A percentile compares a stretch with the other conserved stretches of the same genome.
Evolutionary conservation across 1,140 invertebrate species (phyloP).

Genomic region (Triops longicaudatus): DNA sequence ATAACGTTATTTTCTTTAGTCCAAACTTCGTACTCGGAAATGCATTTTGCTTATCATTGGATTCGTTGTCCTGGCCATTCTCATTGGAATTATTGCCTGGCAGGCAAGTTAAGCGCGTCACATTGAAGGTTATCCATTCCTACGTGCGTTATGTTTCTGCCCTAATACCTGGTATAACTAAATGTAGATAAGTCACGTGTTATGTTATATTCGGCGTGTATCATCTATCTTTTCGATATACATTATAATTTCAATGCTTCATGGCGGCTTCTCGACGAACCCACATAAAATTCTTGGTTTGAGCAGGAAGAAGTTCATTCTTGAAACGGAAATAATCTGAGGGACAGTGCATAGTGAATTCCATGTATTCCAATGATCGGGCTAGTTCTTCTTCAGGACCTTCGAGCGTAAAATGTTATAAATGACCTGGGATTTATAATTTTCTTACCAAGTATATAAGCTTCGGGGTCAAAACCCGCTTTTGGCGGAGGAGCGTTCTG

Average conservation of each 20-base stretch:
- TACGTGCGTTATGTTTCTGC: not conserved
- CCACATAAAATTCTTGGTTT: not conserved
- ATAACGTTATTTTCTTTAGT: slow-evolving; percentile 49
- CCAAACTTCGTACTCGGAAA: slow-evolving; percentile 78
- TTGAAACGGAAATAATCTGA: slow-evolving; percentile 65
- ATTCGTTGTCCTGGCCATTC: slow-evolving; percentile 54
- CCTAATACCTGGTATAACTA: slow-evolving; percentile 11
- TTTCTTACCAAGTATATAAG: slow-evolving; percentile 69
- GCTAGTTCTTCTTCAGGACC: slow-evolving; percentile 85
- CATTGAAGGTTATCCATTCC: not conserved
- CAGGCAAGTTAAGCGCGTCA: slow-evolving; percentile 28
- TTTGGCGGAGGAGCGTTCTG: slow-evolving; percentile 63
- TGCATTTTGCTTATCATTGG: slow-evolving; percentile 60
- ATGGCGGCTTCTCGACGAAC: not conserved
- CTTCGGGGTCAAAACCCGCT: slow-evolving; percentile 76
- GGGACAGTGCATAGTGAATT: slow-evolving; percentile 87
- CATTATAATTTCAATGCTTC: slow-evolving; percentile 2
- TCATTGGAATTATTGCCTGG: slow-evolving; percentile 59
- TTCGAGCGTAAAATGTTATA: slow-evolving; percentile 38
- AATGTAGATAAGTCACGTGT: slow-evolving; percentile 3
- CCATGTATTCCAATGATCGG: slow-evolving; percentile 73
- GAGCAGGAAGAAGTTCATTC: not conserved
- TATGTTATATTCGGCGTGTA: slow-evolving; percentile 7
- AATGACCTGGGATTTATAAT: slow-evolving; percentile 3
- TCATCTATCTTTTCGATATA: slow-evolving; percentile 13